phyloP scores from a whole-genome alignment of 2,888 invertebrate species.

The Prenolepis imparis region DNA sequence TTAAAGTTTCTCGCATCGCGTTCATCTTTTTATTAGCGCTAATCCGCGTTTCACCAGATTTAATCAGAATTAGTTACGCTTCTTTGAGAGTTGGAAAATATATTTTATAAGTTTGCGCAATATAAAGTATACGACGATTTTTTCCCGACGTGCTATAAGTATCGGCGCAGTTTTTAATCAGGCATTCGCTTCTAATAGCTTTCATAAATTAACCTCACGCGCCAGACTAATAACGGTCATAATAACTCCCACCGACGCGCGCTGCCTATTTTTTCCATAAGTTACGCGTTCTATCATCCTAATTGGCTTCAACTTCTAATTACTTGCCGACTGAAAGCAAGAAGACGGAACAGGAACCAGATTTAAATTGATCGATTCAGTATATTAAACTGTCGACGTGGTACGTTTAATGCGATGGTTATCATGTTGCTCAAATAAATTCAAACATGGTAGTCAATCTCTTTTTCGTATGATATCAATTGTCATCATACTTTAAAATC shows the following conservation, averaged over 20 bases:
- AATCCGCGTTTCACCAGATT: neutral
- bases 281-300: constrained; percentile 30
- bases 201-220: constrained; percentile 62
- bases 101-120: constrained; percentile 33
- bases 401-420: neutral
- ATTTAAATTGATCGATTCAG: constrained; percentile 12
- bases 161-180: constrained; percentile 48
- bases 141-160: constrained; percentile 11
- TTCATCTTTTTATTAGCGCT: constrained; percentile 42
- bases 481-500: neutral
- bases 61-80: neutral
- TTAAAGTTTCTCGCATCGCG: neutral
- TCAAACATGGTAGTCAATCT: neutral
- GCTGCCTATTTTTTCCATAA: constrained; percentile 49
- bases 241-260: constrained; percentile 61
- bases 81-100: neutral
- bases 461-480: neutral
- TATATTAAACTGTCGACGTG: neutral
- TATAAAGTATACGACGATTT: neutral
- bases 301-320: constrained; percentile 55
- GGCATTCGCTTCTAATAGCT: constrained; percentile 61
- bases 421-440: neutral
- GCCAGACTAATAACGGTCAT: constrained; percentile 52
- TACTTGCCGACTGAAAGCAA: constrained; percentile 37
- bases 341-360: constrained; percentile 24